Conservation (phyloP, 2,888 invertebrate species). For the Lasioglossum lativentre region DNA sequence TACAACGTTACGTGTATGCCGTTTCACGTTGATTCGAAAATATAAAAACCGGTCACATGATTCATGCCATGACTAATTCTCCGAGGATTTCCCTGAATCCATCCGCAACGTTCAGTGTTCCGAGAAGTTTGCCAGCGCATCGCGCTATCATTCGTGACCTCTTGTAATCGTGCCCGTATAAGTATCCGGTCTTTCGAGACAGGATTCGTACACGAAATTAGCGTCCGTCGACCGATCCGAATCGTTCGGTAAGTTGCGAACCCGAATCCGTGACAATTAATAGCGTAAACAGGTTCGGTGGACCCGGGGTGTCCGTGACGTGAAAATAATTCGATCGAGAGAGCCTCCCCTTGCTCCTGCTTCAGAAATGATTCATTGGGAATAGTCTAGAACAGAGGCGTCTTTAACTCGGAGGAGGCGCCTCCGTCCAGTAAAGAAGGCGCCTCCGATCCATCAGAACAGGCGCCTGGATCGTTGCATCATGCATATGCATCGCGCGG, state of each 20-base stretch:
- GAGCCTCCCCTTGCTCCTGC: not conserved
- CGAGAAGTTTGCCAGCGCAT: conserved; percentile 58
- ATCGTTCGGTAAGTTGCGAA: not conserved
- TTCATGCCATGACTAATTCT: conserved; percentile 54
- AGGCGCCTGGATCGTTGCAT: conserved; percentile 59
- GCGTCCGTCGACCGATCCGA: not conserved
- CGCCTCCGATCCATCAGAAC: conserved; percentile 55
- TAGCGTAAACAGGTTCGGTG: not conserved
- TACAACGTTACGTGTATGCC: not conserved
- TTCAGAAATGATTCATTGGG: conserved; percentile 48
- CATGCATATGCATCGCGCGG: conserved; percentile 57
- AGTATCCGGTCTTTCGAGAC: conserved; percentile 27
- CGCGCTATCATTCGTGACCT: conserved; percentile 50
- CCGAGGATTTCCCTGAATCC: conserved; percentile 57
- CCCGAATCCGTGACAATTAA: not conserved
- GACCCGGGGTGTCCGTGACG: not conserved
- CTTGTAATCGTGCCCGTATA: conserved; percentile 16
- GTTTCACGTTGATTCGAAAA: not conserved
- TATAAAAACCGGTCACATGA: conserved; percentile 30
- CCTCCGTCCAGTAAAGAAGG: conserved; percentile 44
- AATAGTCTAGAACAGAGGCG: conserved; percentile 51
- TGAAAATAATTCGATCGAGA: conserved; percentile 27
- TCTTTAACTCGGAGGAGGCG: conserved; percentile 58
- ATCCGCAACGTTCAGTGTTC: conserved; percentile 47
- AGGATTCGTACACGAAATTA: conserved; percentile 19